Conservation (phyloP, 2,797 vertebrate species). For the Yasuhikotakia modesta region DNA sequence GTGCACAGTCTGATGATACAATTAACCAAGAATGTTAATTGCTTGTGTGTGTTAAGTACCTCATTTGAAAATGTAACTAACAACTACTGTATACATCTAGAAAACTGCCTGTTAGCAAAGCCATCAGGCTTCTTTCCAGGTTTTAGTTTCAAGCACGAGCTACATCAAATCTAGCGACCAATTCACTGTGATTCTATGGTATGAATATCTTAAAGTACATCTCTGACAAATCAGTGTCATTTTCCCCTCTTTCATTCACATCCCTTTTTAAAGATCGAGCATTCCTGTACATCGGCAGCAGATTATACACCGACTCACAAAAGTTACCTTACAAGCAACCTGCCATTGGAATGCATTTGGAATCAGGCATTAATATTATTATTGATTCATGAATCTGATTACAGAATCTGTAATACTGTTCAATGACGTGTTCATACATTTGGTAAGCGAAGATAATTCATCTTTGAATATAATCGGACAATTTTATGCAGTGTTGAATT, state of each 20-base stretch:
- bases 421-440: background rate
- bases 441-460: background rate
- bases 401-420: background rate
- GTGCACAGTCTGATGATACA: background rate
- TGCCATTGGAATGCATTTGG: slow-evolving; percentile 25
- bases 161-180: background rate
- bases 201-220: background rate
- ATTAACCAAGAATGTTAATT: background rate
- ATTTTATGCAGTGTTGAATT: too few relatives aligned
- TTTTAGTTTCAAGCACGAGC: background rate
- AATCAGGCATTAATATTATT: background rate
- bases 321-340: slow-evolving; percentile 4
- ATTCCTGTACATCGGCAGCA: background rate
- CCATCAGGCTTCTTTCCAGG: background rate
- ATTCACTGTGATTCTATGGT: background rate
- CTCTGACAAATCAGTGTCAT: background rate
- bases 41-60: background rate
- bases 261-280: background rate
- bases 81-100: background rate
- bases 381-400: too few relatives aligned
- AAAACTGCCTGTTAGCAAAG: background rate
- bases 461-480: background rate
- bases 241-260: background rate
- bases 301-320: slow-evolving; percentile 7
- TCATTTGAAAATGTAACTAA: background rate